Base-by-base conservation (phyloP, 2,888 invertebrate species). In the Trypoxylon attenuatum region DNA sequence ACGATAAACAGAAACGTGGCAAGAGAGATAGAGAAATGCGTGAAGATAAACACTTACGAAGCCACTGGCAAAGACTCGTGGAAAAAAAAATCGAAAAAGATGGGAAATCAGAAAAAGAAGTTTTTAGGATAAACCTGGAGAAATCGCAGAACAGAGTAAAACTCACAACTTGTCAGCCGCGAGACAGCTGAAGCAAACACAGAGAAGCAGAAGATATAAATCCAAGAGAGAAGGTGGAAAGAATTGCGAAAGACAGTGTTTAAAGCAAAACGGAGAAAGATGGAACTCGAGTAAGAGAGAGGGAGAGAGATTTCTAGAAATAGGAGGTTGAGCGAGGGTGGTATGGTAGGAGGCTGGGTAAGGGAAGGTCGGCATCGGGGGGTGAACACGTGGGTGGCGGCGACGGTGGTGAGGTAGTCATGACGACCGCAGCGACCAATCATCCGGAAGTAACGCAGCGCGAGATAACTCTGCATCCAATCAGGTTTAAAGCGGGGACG, bases 381-480 rank as follows among this genome's bases (percentile, higher is more conserved):
- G 41, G 62, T 55, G 62, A 43, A 45, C 61, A 70, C 64, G 73
- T 70, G 72, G 73, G 66, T 70, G 76, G 70, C 71, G 73, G 77
- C 60, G 67, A 62, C 57, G 63, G 68, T 58, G 68, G 71, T 75
- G 76, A 80, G 84, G 86, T 86, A 86, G 86, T 84, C 86, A 87
- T 87, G 87, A 84, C 87, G 84, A 87, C 87, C 87, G 81, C 86
- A 86, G 81, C 84, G 82, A 85, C 87, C 87, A 87, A 87, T 87
- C 86, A 87, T 86, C 86, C 86, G 86, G 86, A 85, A 86, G 85
- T 86, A 87, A 86, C 86, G 84, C 82, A 79, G 78, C 85, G 83
- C 85, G 86, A 87, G 87, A 87, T 86, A 86, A 87, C 87, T 87
- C 87, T 84, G 86, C 86, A 87, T 86, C 87, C 87, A 87, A 87